Evolutionary conservation across 2,888 invertebrate species (phyloP).

Genomic region (Drosophila mulleri): DNA sequence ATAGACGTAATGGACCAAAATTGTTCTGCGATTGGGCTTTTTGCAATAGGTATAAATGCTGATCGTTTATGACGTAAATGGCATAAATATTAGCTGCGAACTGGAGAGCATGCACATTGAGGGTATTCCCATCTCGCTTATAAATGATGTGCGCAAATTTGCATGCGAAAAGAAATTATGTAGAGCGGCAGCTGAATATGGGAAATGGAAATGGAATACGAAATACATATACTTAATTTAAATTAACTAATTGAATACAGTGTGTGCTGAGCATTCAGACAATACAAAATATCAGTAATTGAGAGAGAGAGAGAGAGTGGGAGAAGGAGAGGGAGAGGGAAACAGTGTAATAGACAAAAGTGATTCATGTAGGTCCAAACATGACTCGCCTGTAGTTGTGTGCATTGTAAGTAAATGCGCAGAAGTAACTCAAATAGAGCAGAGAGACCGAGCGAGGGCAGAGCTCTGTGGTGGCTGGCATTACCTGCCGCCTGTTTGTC

Average conservation of each 20-base stretch:
- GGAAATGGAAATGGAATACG: background rate
- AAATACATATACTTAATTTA: background rate
- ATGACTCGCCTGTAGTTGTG: constrained; percentile 6
- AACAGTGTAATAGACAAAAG: background rate
- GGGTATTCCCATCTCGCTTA: background rate
- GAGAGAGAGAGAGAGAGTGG: background rate
- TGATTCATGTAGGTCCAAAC: constrained; percentile 32
- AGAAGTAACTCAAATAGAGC: constrained; percentile 41
- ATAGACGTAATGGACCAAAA: constrained; percentile 52
- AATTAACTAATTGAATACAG: constrained; percentile 6
- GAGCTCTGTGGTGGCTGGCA: constrained; percentile 23
- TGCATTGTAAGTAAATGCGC: constrained; percentile 43
- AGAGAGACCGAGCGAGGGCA: constrained; percentile 6
- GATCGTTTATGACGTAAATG: constrained; percentile 47
- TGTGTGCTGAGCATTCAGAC: too few relatives aligned
- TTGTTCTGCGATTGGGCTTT: constrained; percentile 41
- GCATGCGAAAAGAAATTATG: background rate
- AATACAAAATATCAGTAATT: constrained; percentile 18
- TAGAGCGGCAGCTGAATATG: background rate
- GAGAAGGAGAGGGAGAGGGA: background rate
- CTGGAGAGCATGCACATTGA: constrained; percentile 3
- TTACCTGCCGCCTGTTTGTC: constrained; percentile 75
- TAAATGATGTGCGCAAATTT: constrained; percentile 5
- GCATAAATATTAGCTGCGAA: constrained; percentile 18
- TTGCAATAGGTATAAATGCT: constrained; percentile 23